Evolutionary conservation across 2,113 vertebrate genomes (phyloP).

Genomic region (Gambusia holbrooki): DNA sequence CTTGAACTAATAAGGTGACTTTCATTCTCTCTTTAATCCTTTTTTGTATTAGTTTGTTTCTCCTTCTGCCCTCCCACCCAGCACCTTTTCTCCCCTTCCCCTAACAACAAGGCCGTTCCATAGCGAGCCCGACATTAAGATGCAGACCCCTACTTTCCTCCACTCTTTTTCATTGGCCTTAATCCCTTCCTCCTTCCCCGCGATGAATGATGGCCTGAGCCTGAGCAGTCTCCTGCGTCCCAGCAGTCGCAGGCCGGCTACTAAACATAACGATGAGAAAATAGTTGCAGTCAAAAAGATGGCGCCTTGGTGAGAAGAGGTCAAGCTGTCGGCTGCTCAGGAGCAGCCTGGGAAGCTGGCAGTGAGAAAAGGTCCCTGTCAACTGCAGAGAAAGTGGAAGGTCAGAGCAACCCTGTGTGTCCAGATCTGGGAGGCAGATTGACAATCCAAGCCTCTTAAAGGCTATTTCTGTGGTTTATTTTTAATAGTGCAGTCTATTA

Average conservation of each 20-base stretch:
- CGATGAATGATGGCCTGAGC: slow-evolving; percentile 71
- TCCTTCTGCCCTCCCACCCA: slow-evolving; percentile 19
- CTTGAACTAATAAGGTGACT: not conserved
- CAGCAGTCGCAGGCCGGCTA: slow-evolving; percentile 41
- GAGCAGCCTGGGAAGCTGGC: slow-evolving; percentile 20
- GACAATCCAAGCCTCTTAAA: not conserved
- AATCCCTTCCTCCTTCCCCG: slow-evolving; percentile 63
- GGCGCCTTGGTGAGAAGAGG: slow-evolving; percentile 36
- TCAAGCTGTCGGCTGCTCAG: slow-evolving; percentile 50
- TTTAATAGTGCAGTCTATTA: no score
- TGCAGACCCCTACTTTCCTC: slow-evolving; percentile 64
- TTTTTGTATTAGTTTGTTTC: not conserved
- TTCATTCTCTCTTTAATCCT: not conserved
- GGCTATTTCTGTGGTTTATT: not conserved
- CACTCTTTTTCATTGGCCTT: slow-evolving; percentile 62
- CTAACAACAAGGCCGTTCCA: slow-evolving; percentile 64
- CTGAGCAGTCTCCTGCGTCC: slow-evolving; percentile 22
- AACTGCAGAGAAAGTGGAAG: slow-evolving; percentile 9
- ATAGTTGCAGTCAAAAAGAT: slow-evolving; percentile 53
- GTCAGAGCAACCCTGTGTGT: not conserved
- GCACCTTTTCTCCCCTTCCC: slow-evolving; percentile 27
- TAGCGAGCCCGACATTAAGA: slow-evolving; percentile 67
- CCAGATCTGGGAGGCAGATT: not conserved
- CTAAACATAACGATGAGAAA: slow-evolving; percentile 60
- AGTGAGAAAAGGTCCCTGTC: slow-evolving; percentile 19